Evolutionary conservation across 2,888 invertebrate genomes (phyloP), one percentile per base, ranked within the genome.

Genomic region (Chalcis sispes): DNA sequence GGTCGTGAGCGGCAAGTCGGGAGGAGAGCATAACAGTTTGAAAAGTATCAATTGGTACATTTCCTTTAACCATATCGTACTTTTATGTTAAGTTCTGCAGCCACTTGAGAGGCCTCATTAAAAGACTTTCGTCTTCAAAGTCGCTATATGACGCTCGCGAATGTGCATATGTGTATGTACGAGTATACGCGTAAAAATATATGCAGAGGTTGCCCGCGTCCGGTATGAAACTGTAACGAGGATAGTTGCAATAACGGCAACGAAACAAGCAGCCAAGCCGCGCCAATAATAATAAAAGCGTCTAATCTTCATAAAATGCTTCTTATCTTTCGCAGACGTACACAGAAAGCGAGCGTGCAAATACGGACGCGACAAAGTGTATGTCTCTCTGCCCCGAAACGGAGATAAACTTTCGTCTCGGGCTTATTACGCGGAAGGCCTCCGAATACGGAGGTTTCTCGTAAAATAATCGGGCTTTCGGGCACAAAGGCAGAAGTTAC

Each of bases 201-300:
- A 23, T 15, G 54, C 15, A 54, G 23, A 20, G 23, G 10, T 8
- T 10, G 23, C n/a, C 8, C 10, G 25, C 54, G 59, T 20, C 18
- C 27, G 20, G 10, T n/a, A n/a, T 32, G n/a, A 15, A 56, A 40
- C 65, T 27, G 48, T 52, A 69, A 70, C 67, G 72, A 69, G 62
- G 70, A 79, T 72, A 70, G 59, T 77, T 77, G 75, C 74, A 75
- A 69, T 72, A 76, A 71, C 69, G 71, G 48, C 58, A 67, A 52
- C 58, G 23, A 66, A 75, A 73, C 46, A 58, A 59, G 73, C 18
- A 29, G 40, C 15, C 59, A 20, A 75, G 61, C 70, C 46, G 71
- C 77, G 74, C 79, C 81, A 81, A 81, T 82, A 81, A 82, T 81
- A 83, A 81, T 82, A 82, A 83, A 81, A 81, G 79, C 81, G 73